Conservation (phyloP, 1,140 invertebrate genomes). For the Bombus pascuorum region DNA sequence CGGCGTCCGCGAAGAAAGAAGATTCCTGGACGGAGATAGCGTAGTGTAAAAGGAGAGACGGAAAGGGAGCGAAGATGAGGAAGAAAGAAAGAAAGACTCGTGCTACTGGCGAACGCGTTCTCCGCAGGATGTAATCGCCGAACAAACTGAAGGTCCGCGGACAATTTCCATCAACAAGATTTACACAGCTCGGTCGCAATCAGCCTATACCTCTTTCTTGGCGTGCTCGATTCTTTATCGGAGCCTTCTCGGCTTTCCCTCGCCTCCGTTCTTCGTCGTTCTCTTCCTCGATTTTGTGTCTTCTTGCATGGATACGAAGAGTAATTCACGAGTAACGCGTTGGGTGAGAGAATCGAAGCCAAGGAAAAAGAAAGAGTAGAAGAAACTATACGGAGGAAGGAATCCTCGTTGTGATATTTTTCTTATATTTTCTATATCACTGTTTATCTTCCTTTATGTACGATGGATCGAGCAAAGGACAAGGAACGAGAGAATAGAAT, state of each 20-base stretch:
- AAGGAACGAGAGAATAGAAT: neutral
- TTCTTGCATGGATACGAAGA: neutral
- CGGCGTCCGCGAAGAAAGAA: conserved; percentile 64
- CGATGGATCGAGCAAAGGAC: neutral
- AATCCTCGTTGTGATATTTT: neutral
- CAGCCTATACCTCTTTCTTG: conserved; percentile 65
- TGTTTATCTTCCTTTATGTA: neutral
- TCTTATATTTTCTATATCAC: neutral
- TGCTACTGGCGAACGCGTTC: conserved; percentile 75
- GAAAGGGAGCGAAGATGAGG: conserved; percentile 56
- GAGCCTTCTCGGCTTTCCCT: conserved; percentile 18
- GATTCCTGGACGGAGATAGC: conserved; percentile 51
- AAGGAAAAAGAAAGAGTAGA: neutral
- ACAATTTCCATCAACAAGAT: conserved; percentile 79
- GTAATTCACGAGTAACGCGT: neutral
- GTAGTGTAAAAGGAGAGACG: conserved; percentile 22
- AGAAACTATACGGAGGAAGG: neutral
- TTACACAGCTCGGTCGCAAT: conserved; percentile 76
- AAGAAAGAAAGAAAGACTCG: conserved; percentile 62
- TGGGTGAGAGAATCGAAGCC: neutral
- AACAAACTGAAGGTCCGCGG: conserved; percentile 74
- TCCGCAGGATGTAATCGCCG: conserved; percentile 77
- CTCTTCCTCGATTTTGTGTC: neutral
- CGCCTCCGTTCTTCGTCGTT: neutral
- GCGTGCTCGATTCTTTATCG: neutral